Evolutionary conservation across 2,888 invertebrate genomes (phyloP).

Genomic region (Drosophila paranaensis): DNA sequence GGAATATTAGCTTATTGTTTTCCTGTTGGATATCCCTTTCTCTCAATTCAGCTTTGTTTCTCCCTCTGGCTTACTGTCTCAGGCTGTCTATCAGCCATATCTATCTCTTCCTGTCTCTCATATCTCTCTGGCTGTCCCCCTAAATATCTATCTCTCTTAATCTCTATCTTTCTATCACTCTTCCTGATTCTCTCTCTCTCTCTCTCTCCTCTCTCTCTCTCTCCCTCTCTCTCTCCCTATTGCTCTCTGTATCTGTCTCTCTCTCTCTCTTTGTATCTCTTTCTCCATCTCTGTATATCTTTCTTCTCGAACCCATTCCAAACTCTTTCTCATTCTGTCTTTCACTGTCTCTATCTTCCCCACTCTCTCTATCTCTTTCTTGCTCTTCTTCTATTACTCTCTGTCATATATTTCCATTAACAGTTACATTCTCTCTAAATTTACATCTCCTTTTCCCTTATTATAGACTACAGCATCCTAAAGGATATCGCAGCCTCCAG

Average conservation of each 20-base stretch:
- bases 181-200: not conserved
- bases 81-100: not conserved
- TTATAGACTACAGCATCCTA: not conserved
- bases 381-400: not conserved
- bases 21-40: too few species aligned
- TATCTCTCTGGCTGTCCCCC: not conserved
- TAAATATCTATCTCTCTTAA: not conserved
- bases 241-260: not conserved
- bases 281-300: not conserved
- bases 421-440: not conserved
- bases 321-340: not conserved
- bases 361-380: not conserved
- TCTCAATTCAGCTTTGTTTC: not conserved
- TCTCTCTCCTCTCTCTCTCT: not conserved
- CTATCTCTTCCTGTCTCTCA: not conserved
- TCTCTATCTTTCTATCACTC: not conserved
- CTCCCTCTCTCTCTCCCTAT: not conserved
- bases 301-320: not conserved
- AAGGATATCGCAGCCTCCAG: slow-evolving; percentile 11
- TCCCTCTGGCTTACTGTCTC: not conserved
- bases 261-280: too few species aligned
- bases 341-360: not conserved
- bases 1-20: too few species aligned
- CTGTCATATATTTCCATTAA: not conserved
- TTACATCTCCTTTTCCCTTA: not conserved